phyloP scores from a whole-genome alignment of 23 tunicate genomes.

The Botrylloides violaceus region DNA sequence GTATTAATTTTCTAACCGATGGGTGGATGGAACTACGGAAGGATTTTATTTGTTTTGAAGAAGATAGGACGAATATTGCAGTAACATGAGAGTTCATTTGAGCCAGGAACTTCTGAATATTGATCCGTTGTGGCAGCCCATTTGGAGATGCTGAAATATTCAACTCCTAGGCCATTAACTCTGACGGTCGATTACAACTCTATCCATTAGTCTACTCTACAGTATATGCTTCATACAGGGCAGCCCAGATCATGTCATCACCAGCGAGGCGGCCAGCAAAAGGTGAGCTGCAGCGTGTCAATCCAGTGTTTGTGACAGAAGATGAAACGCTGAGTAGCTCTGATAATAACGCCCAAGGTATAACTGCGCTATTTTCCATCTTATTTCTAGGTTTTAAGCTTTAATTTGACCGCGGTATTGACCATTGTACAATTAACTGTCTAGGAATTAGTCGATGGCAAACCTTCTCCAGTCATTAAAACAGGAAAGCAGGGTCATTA shows the following conservation, averaged over 20 bases:
- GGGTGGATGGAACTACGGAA: no score
- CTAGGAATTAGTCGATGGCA: no score
- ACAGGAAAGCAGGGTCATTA: no score
- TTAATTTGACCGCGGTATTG: no score
- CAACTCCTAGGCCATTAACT: no score
- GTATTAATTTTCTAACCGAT: background rate
- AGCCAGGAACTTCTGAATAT: no score
- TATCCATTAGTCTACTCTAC: background rate
- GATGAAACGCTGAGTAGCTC: background rate
- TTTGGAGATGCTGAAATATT: background rate
- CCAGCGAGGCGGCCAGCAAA: background rate
- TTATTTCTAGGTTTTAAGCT: no score
- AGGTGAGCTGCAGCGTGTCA: background rate
- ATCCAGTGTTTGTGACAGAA: background rate
- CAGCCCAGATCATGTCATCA: slow-evolving; percentile 5
- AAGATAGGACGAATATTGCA: no score
- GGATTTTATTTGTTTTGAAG: no score
- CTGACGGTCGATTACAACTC: background rate
- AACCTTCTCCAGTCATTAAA: no score
- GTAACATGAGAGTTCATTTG: background rate
- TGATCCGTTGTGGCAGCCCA: background rate
- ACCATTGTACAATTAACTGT: no score
- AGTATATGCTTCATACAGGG: background rate
- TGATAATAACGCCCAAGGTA: background rate
- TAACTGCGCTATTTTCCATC: no score